Base-by-base conservation (phyloP, 2,888 invertebrate species). In the Heliconius charithonia region DNA sequence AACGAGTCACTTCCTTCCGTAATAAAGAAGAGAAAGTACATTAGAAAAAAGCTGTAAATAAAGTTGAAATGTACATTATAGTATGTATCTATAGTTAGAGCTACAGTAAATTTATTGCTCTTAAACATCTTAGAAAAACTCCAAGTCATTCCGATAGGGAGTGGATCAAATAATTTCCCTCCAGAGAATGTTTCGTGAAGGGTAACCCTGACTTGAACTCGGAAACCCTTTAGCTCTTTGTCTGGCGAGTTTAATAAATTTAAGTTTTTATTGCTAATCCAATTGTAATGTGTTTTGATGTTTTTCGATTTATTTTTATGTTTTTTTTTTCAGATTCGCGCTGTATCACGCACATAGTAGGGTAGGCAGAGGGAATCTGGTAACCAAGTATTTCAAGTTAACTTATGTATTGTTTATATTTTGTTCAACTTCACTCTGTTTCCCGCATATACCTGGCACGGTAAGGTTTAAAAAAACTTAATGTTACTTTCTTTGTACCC, bases 101-200 rank as follows among this genome's bases (percentile, higher is more conserved):
- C 86, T 90, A 88, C 87, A 88, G 86, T 84, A 88, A 91, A 93
- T 93, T 93, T 93, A 93, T 93, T 86, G 90, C 89, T 89, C 89
- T 89, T 89, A 89, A 90, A 89, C 87, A 89, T 87, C 86, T 78
- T 76, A 82, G 81, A 83, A 84, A 83, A 85, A 89, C 86, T 86
- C 85, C 86, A 22, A 89, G 92, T 92, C 92, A 92, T 90, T 91
- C 87, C 83, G 83, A 84, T 83, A 81, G 86, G 88, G 87, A 90
- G 89, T 90, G 92, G 91, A 92, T 92, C 90, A 92, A 92, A 91
- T 89, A 88, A 90, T 90, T 89, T 86, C 85, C 86, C 85, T 86
- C 85, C 83, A 84, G 86, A 87, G 85, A 87, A 82, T 83, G 82
- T 79, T 79, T 73, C 70, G 76, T 73, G 67, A 77, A 72, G 77